These are phyloP conservation scores for Liopterus haemorrhoidalis DNA, from an alignment of 2,888 invertebrate species.

Conservation along the genomic window DNA sequence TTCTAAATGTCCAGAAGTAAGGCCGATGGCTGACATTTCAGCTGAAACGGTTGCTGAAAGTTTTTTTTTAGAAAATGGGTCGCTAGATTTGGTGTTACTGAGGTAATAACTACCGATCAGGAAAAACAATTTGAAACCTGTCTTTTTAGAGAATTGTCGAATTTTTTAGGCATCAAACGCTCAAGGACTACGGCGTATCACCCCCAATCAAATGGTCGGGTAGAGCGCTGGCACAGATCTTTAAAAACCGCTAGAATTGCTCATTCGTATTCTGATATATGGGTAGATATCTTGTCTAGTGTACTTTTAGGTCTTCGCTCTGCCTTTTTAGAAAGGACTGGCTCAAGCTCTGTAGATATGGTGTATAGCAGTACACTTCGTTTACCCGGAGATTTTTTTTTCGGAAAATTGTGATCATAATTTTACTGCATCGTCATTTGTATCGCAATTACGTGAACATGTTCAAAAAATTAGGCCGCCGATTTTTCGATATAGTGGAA, in stretches of 20 bases:
- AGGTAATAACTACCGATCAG: conserved; percentile 28
- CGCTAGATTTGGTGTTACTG: conserved; percentile 22
- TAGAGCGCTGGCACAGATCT: conserved; percentile 1
- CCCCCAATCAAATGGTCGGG: conserved; percentile 3
- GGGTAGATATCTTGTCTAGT: not conserved
- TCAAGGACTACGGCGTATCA: conserved; percentile 1
- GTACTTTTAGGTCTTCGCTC: conserved; percentile 2
- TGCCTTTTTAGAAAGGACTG: not conserved
- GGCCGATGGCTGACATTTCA: conserved; percentile 31
- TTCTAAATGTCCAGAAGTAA: conserved; percentile 32
- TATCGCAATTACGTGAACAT: too few relatives aligned
- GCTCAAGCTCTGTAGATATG: conserved; percentile 1
- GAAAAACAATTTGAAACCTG: conserved; percentile 30
- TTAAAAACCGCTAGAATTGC: not conserved
- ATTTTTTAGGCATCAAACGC: conserved; percentile 6
- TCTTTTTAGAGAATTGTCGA: conserved; percentile 24
- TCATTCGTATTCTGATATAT: too few relatives aligned
- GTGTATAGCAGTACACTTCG: conserved; percentile 4
- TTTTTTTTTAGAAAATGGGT: conserved; percentile 23
- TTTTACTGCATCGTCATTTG: too few relatives aligned
- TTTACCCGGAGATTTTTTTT: conserved; percentile 7
- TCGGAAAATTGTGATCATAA: too few relatives aligned
- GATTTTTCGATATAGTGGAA: too few relatives aligned
- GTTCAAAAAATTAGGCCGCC: too few relatives aligned
- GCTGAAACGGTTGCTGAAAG: conserved; percentile 25